Base-by-base conservation (phyloP, 2,797 vertebrate genomes). In the Platalea minor region DNA sequence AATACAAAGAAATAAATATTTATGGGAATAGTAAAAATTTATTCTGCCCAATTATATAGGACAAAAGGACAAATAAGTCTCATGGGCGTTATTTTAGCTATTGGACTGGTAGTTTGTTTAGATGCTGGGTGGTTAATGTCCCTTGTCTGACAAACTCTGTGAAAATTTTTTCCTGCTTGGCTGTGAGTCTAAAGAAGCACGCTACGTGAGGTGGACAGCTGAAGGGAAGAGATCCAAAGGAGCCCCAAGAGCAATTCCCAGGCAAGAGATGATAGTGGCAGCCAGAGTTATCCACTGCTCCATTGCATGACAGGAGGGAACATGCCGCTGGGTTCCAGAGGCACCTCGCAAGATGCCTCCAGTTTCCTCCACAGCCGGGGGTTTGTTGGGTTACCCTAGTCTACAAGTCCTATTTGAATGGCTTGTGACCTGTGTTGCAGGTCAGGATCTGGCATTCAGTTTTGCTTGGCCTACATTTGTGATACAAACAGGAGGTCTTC, bases 121-220 rank as follows among this genome's bases (percentile, higher is more conserved):
- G 48, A 61, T 43, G n/a, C 18, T n/a, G 6, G 8, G 29, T 85
- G 11, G 53, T 46, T 91, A 35, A 39, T 68, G 28, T 37, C 19
- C 17, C 25, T 48, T 61, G 31, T 64, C 45, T 73, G n/a, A 76
- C 54, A 80, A 90, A 21, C 26, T 78, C 19, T 20, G 3, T 57
- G 16, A 50, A 80, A 70, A 37, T 72, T 46, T 41, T 69, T 65
- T 64, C 64, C 10, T 74, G 7, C 15, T 73, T 83, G 28, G 4
- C 51, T 50, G 7, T 33, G 31, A 60, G 25, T 89, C 25, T 74
- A 16, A 85, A 63, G 51, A 33, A 65, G 18, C 3, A 2, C 2
- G 0, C 43, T 3, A 0, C 9, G 0, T 54, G 64, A 77, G 39
- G 11, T 63, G 29, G 48, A 19, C 23, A 51, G 23, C 18, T 63